Evolutionary conservation across 2,113 vertebrate genomes (phyloP).

Genomic region (Petroica traversi): DNA sequence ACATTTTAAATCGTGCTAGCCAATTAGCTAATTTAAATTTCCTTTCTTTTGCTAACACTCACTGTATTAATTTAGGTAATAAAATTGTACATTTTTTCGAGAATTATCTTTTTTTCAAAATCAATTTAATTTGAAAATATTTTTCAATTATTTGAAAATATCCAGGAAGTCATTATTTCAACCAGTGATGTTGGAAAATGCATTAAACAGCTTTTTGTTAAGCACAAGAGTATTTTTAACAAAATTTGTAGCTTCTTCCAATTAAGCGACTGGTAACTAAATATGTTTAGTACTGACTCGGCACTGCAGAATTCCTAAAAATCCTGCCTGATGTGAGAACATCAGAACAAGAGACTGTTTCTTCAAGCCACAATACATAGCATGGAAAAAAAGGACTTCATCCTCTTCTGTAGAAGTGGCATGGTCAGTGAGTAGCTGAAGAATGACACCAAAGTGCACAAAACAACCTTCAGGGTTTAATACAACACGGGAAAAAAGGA

Average conservation of each 20-base stretch:
- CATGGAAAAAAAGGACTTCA: not conserved
- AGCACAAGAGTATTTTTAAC: not conserved
- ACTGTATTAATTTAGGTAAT: not conserved
- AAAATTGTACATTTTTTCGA: not conserved
- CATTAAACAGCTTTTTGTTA: not conserved
- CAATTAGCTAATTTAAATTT: not conserved
- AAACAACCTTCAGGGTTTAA: rapidly evolving
- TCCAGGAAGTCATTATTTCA: not conserved
- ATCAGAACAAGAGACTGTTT: not conserved
- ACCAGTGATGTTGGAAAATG: not conserved
- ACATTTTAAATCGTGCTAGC: not conserved
- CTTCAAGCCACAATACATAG: not conserved
- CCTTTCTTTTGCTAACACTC: not conserved
- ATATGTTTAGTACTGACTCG: not conserved
- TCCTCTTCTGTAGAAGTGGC: not conserved
- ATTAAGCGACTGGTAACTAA: not conserved
- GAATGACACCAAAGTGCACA: not conserved
- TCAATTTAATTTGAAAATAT: not conserved
- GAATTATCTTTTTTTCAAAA: not conserved
- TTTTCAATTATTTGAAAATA: not conserved
- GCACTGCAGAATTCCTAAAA: not conserved
- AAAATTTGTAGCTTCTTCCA: not conserved
- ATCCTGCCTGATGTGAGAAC: not conserved
- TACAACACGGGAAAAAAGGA: not conserved
- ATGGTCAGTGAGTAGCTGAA: not conserved